Base-by-base conservation (phyloP, 2,888 invertebrate species). In the Thera britannica region DNA sequence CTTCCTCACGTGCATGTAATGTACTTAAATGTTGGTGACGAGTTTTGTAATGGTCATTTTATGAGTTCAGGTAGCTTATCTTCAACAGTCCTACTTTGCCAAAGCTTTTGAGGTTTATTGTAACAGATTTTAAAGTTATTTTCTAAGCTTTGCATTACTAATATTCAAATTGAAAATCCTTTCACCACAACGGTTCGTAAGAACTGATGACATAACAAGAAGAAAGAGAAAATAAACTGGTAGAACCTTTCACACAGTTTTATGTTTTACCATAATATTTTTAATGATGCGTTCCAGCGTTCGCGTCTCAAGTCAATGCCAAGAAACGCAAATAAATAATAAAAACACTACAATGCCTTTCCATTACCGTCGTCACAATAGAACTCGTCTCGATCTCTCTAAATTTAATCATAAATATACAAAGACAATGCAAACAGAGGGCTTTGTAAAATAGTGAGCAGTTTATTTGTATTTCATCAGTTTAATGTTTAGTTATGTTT, bases 351-450 rank as follows among this genome's bases (percentile, higher is more conserved):
- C 68, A 65, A 64, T 64, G 67, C 56, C 52, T 57, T 65, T 70
- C 66, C 59, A 71, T 71, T 67, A 67, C 68, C 60, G 34, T 56
- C 49, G 34, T 67, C 60, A 71, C 71, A 74, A 71, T 72, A 57
- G 65, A 12, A 38, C 56, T 68, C 62, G 56, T 66, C 59, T 63
- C 60, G 72, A 69, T 62, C 67, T 58, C 58, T 56, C 59, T 35
- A 46, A 46, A 46, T 65, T 74, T 70, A 68, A 70, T 71, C 64
- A 66, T 62, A 67, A 72, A 67, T 72, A 69, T 62, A 62, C 64
- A 68, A 58, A 69, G 60, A 74, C 69, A 72, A 69, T 46, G 9
- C n/a, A n/a, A 0, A 55, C 55, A 46, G 9, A 34, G 51, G 51
- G 55, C 54, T 52, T 34, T 52, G 51, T 36, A 54, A 23, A 54